Conservation (phyloP, 2,113 vertebrate species). For the Cyprinodon brontotheroides region DNA sequence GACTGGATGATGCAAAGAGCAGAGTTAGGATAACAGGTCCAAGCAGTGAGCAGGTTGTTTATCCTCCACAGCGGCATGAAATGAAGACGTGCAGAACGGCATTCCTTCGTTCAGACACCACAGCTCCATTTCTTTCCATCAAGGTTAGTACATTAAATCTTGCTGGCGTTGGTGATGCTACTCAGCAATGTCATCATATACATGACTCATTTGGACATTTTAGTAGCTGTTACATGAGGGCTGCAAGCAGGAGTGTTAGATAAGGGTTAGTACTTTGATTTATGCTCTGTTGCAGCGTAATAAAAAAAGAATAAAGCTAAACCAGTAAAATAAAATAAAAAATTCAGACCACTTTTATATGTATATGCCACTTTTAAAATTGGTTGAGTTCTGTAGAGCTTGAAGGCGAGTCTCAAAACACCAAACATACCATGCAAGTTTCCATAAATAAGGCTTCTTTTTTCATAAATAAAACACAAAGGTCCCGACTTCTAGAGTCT, state of each 20-base stretch:
- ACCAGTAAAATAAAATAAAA: constrained; percentile 11
- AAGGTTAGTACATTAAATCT: constrained; percentile 16
- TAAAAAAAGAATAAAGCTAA: not conserved
- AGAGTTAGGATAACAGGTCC: constrained; percentile 20
- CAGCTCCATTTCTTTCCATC: constrained; percentile 9
- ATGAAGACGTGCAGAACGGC: not conserved
- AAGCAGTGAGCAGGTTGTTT: constrained; percentile 18
- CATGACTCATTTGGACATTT: constrained; percentile 38
- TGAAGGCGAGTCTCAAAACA: constrained; percentile 13
- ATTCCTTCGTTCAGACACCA: not conserved
- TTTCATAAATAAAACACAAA: constrained; percentile 22
- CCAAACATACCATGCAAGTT: constrained; percentile 1
- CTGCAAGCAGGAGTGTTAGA: constrained; percentile 2
- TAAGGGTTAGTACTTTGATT: constrained; percentile 15
- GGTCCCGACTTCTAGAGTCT: constrained; percentile 18
- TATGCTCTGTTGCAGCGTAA: not conserved
- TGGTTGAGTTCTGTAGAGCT: constrained; percentile 11
- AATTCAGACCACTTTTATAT: not conserved
- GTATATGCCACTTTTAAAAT: constrained; percentile 20
- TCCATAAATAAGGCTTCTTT: constrained; percentile 44
- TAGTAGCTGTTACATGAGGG: constrained; percentile 6
- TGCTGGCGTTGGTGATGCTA: constrained; percentile 51
- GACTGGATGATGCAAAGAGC: constrained; percentile 11
- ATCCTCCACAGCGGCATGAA: not conserved
- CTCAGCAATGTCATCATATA: not conserved